Conservation (phyloP, 2,113 vertebrate species). For the Brachyistius frenatus region DNA sequence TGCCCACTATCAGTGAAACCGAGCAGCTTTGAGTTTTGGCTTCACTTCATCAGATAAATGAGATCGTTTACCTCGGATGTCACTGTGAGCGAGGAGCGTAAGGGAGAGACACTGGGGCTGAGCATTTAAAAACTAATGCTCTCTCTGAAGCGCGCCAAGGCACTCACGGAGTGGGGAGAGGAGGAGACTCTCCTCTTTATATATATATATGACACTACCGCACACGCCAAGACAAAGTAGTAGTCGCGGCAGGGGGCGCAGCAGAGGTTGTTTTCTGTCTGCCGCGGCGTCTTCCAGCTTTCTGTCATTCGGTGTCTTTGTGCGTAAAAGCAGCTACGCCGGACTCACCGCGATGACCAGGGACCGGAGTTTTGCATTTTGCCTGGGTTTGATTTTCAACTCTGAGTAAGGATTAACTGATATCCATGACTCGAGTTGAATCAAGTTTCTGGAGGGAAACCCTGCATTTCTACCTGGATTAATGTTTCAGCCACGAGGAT, state of each 20-base stretch:
- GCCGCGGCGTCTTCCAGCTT: slow-evolving; percentile 9
- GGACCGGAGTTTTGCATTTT: background rate
- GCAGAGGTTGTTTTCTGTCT: slow-evolving; percentile 27
- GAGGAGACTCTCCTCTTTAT: slow-evolving; percentile 15
- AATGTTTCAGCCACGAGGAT: slow-evolving; percentile 39
- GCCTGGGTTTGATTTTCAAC: slow-evolving; percentile 11
- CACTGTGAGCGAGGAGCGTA: background rate
- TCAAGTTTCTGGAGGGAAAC: slow-evolving; percentile 14
- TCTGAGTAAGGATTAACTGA: slow-evolving; percentile 9
- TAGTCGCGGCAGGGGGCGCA: slow-evolving; percentile 67
- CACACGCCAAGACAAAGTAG: background rate
- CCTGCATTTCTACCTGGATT: slow-evolving; percentile 49
- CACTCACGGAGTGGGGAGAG: background rate
- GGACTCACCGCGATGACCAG: slow-evolving; percentile 25
- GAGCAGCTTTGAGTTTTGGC: background rate
- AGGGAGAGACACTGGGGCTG: background rate
- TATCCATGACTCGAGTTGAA: slow-evolving; percentile 20
- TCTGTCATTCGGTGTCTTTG: slow-evolving; percentile 39
- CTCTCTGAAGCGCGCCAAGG: background rate
- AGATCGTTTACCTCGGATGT: slow-evolving; percentile 14
- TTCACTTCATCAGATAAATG: background rate
- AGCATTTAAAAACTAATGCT: background rate
- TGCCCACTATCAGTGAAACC: too few species aligned
- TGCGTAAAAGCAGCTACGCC: slow-evolving; percentile 50
- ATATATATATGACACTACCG: slow-evolving; percentile 12